A percentile compares a stretch with the other conserved stretches of the same genome.
These are phyloP conservation scores for Dicroscelio sp. DNA, from an alignment of 2,888 invertebrate species.

Conservation along the genomic window DNA sequence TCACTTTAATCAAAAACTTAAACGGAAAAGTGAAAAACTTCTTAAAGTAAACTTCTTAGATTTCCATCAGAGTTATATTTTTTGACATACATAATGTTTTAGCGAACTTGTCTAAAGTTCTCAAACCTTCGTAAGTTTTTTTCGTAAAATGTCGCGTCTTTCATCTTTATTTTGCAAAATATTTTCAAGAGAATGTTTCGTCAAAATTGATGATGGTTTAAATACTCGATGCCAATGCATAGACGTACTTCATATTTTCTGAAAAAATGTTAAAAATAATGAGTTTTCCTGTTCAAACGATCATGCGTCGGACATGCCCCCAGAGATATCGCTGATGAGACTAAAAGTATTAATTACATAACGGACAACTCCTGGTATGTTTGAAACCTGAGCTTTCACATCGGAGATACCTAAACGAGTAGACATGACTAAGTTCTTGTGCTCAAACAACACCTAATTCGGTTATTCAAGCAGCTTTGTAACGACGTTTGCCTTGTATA, in stretches of 20 bases:
- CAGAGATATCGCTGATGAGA: neutral
- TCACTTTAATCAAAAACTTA: slow-evolving; percentile 28
- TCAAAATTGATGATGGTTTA: neutral
- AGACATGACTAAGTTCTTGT: slow-evolving; percentile 79
- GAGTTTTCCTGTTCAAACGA: neutral
- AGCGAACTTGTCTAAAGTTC: slow-evolving; percentile 19
- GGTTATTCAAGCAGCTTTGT: slow-evolving; percentile 85
- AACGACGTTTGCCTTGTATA: slow-evolving; percentile 86
- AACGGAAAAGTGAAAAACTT: slow-evolving; percentile 20
- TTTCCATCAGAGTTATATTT: slow-evolving; percentile 47
- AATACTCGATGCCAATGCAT: neutral
- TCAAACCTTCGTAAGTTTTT: slow-evolving; percentile 13
- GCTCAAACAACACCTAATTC: slow-evolving; percentile 81
- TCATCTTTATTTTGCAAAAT: slow-evolving; percentile 25
- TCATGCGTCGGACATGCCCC: too few relatives aligned
- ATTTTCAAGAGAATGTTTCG: neutral
- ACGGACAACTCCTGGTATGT: slow-evolving; percentile 75
- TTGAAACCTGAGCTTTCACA: slow-evolving; percentile 72
- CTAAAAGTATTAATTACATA: slow-evolving; percentile 68
- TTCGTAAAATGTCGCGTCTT: slow-evolving; percentile 14
- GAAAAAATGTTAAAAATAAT: neutral
- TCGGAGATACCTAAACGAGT: slow-evolving; percentile 73
- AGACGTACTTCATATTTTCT: neutral
- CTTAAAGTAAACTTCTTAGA: slow-evolving; percentile 18
- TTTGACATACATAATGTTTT: slow-evolving; percentile 54